phyloP scores from a whole-genome alignment of 2,888 invertebrate species.

The Acleris emargana region DNA sequence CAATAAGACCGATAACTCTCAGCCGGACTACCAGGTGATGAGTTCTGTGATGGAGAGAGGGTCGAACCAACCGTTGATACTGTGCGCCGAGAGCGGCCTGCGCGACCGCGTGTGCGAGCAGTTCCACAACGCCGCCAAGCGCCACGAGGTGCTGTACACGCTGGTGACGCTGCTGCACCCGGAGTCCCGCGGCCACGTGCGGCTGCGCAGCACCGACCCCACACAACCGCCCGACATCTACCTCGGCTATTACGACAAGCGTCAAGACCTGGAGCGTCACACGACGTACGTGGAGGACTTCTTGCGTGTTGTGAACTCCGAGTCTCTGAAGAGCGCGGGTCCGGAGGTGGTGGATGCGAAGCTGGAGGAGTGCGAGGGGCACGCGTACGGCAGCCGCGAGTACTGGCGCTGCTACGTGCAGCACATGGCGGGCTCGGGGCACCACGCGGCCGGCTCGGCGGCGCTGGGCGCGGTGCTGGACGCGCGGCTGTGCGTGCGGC shows the following conservation, averaged over 20 bases:
- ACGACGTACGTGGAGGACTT: conserved; percentile 14
- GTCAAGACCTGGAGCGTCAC: conserved; percentile 15
- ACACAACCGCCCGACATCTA: conserved; percentile 13
- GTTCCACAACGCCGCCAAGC: neutral
- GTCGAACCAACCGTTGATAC: neutral
- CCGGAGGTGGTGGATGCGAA: conserved; percentile 60
- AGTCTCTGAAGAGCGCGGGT: neutral
- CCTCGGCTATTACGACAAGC: conserved; percentile 15
- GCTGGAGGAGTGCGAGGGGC: conserved; percentile 52
- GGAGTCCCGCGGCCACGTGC: conserved; percentile 17
- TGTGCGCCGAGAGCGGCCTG: neutral
- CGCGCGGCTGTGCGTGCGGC: conserved; percentile 43
- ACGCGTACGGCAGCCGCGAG: conserved; percentile 56
- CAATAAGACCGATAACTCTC: neutral
- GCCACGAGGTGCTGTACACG: neutral
- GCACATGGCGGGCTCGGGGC: conserved; percentile 78
- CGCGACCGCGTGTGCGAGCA: conserved; percentile 10
- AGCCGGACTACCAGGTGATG: conserved; percentile 9
- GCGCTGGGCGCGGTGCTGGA: conserved; percentile 48
- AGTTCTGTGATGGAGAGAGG: conserved; percentile 2
- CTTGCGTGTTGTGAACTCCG: neutral
- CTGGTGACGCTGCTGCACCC: conserved; percentile 18
- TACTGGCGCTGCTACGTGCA: conserved; percentile 84
- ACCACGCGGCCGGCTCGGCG: conserved; percentile 74
- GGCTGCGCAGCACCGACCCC: conserved; percentile 18